Base-by-base conservation (phyloP, 53 echinoderm and acorn worm genomes). In the Henricia sp. region DNA sequence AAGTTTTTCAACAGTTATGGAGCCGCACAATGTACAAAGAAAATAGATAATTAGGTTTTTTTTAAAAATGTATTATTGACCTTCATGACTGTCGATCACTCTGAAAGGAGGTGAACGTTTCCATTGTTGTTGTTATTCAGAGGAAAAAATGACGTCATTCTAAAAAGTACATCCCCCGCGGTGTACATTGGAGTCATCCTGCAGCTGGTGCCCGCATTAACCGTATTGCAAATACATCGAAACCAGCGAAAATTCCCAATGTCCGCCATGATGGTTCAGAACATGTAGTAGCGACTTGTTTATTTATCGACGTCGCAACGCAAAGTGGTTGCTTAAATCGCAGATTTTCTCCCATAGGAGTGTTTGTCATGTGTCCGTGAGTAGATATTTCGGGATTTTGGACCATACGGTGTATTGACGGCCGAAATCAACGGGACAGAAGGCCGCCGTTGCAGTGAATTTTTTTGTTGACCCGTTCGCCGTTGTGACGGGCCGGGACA, bases 351-450 rank as follows among this genome's bases (percentile, higher is more conserved):
- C 43, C 71, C 48, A 27, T 8, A 17, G 27, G 28, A 12, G n/a
- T n/a, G n/a, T n/a, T 80, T 80, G 64, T 64, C 80, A 80, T 80
- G 80, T 64, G 44, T 64, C 32, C 38, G 64, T 80, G 64, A 80
- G 63, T 80, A 26, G 34, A 40, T 28, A 62, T 52, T 21, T 63
- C 48, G 11, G 11, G 3, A 63, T 20, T 63, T 80, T 17, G 36
- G 25, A n/a, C 44, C 3, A 9, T 63, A 48, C 34, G 16, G 46
- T 50, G 40, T 62, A 50, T 33, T 28, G 60, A 43, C 64, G 32
- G 64, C 27, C 40, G 34, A 3, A 20, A 17, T 62, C 48, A 62
- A 63, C 26, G 43, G 80, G 80, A 12, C 26, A 23, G 12, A 77
- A 59, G 41, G 57, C 60, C 57, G 64, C 64, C n/a, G 10, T 39